Conservation (phyloP, 2,888 invertebrate species). For the Belgica antarctica region DNA sequence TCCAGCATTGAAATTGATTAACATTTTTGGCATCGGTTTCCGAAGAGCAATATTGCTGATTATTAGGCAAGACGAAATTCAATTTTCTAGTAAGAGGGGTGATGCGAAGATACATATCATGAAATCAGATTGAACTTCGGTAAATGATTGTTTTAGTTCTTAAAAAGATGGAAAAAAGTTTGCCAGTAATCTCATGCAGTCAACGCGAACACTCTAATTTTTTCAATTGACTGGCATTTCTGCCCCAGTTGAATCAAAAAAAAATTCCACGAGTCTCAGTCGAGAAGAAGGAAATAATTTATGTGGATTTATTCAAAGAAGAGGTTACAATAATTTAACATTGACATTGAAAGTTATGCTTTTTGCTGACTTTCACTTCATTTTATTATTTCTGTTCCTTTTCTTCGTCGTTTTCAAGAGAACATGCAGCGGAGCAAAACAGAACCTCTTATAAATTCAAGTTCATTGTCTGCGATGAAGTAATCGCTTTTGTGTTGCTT, state of each 20-base stretch:
- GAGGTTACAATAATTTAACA: constrained; percentile 16
- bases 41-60: too few relatives aligned
- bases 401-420: not conserved
- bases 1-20: constrained; percentile 4
- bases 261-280: not conserved
- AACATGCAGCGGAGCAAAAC: constrained; percentile 19
- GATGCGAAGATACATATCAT: too few relatives aligned
- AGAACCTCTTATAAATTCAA: constrained; percentile 31
- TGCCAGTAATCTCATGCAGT: too few relatives aligned
- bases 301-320: not conserved
- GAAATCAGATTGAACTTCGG: too few relatives aligned
- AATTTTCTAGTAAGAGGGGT: too few relatives aligned
- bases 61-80: too few relatives aligned
- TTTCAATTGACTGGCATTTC: constrained; percentile 7
- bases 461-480: constrained; percentile 43
- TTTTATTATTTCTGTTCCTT: not conserved
- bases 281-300: constrained; percentile 33
- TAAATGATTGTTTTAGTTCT: too few relatives aligned
- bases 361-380: constrained; percentile 22
- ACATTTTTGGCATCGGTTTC: constrained; percentile 18
- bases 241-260: constrained; percentile 8
- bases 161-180: too few relatives aligned
- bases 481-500: constrained; percentile 28
- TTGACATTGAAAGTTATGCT: constrained; percentile 38
- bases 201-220: not conserved